phyloP scores from a whole-genome alignment of 64 coral and sea anemone species.

The Pocillopora damicornis region DNA sequence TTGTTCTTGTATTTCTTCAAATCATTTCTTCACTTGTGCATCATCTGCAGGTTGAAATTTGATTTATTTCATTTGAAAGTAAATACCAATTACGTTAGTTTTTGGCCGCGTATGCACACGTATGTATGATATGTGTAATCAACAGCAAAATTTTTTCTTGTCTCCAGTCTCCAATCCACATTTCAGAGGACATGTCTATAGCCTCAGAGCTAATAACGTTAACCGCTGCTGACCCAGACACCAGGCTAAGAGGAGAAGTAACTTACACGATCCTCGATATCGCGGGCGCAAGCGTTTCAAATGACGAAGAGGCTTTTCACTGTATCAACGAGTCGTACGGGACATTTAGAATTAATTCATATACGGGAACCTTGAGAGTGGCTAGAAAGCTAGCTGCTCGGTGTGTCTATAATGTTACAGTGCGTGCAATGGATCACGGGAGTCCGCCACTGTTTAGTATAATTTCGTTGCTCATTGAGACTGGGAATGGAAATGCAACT shows the following conservation, averaged over 20 bases:
- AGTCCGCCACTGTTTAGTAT: slow-evolving; percentile 35
- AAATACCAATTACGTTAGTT: not conserved
- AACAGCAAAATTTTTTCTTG: not conserved
- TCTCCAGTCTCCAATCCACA: not conserved
- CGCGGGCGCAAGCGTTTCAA: not conserved
- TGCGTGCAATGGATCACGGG: slow-evolving; percentile 54
- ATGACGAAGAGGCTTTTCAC: not conserved
- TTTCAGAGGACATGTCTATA: slow-evolving; percentile 14
- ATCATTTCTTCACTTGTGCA: too few species aligned
- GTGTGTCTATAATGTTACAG: slow-evolving; percentile 48
- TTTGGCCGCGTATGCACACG: not conserved
- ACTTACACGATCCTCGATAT: slow-evolving; percentile 20
- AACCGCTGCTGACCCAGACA: slow-evolving; percentile 44
- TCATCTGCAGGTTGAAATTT: too few species aligned
- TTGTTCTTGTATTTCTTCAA: too few species aligned
- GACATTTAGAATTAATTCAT: slow-evolving; percentile 28
- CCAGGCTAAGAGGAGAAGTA: slow-evolving; percentile 34
- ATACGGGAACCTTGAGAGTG: slow-evolving; percentile 28
- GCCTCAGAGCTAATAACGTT: slow-evolving; percentile 22
- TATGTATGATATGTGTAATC: not conserved
- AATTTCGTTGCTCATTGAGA: slow-evolving; percentile 30
- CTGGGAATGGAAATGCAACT: slow-evolving; percentile 19
- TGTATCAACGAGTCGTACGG: slow-evolving; percentile 32
- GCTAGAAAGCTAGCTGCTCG: slow-evolving; percentile 19
- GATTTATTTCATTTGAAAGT: too few species aligned